A percentile compares a stretch with the other conserved stretches of the same genome.
Evolutionary conservation across 2,888 invertebrate genomes (phyloP).

Genomic region (Philopedon plagiatum): DNA sequence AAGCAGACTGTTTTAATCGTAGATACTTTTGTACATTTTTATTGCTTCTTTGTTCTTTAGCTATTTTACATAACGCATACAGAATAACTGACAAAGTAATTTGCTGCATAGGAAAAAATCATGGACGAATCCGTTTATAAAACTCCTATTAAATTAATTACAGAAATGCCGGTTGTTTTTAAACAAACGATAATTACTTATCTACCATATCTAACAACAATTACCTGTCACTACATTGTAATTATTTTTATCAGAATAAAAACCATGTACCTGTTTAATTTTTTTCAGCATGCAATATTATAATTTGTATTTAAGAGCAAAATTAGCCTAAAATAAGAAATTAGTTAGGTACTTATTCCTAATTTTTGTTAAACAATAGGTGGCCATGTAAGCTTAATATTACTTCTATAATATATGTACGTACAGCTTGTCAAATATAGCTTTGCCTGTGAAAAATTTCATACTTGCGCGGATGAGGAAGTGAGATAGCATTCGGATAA

Average conservation of each 20-base stretch:
- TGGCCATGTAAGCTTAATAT: no score
- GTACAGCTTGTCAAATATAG: no score
- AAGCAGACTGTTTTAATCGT: neutral
- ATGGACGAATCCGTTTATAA: slow-evolving; percentile 1
- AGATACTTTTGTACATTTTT: neutral
- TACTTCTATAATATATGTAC: no score
- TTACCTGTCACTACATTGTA: slow-evolving; percentile 11
- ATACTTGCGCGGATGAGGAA: no score
- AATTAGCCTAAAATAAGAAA: no score
- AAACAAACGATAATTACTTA: slow-evolving; percentile 12
- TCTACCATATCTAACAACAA: slow-evolving; percentile 12
- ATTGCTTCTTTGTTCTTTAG: neutral
- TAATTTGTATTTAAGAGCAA: neutral
- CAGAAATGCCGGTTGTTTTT: slow-evolving; percentile 10
- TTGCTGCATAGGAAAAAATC: neutral
- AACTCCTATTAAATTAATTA: neutral
- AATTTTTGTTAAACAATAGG: no score
- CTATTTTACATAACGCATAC: neutral
- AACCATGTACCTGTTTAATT: slow-evolving; percentile 1
- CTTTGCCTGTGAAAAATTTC: no score
- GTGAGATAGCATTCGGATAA: no score
- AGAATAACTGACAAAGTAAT: neutral
- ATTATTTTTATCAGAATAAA: slow-evolving; percentile 8
- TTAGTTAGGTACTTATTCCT: no score
- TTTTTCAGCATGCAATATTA: neutral